phyloP scores from a whole-genome alignment of 2,113 vertebrate species.

The Delphinus delphis region DNA sequence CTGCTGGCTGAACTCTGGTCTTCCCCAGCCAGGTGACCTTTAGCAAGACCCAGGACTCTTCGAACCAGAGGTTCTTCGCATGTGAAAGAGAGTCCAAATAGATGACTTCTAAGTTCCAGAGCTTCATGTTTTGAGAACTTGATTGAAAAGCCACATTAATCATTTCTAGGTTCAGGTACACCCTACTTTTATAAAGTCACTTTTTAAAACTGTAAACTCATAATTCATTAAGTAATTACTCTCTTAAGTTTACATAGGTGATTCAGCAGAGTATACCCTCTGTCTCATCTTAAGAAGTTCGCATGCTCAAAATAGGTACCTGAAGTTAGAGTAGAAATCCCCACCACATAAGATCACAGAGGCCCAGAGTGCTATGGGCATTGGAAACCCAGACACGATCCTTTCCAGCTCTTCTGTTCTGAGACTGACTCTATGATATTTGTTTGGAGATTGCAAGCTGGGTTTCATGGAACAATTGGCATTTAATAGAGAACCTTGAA shows the following conservation, averaged over 20 bases:
- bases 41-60: background rate
- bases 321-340: background rate
- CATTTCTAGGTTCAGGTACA: background rate
- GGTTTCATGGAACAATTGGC: background rate
- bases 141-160: background rate
- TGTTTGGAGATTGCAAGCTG: background rate
- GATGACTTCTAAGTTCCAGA: background rate
- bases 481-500: conserved; percentile 3
- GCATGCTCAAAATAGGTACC: background rate
- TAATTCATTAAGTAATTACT: background rate
- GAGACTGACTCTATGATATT: background rate
- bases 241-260: background rate
- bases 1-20: background rate
- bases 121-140: background rate
- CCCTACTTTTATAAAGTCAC: background rate
- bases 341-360: background rate
- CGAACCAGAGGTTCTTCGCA: background rate
- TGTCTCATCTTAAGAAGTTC: background rate
- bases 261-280: background rate
- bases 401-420: background rate
- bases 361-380: background rate
- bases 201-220: background rate
- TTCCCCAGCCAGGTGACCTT: background rate
- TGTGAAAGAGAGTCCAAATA: background rate
- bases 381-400: background rate